phyloP scores from a whole-genome alignment of 2,797 vertebrate species.

The Thripadectes ignobilis region DNA sequence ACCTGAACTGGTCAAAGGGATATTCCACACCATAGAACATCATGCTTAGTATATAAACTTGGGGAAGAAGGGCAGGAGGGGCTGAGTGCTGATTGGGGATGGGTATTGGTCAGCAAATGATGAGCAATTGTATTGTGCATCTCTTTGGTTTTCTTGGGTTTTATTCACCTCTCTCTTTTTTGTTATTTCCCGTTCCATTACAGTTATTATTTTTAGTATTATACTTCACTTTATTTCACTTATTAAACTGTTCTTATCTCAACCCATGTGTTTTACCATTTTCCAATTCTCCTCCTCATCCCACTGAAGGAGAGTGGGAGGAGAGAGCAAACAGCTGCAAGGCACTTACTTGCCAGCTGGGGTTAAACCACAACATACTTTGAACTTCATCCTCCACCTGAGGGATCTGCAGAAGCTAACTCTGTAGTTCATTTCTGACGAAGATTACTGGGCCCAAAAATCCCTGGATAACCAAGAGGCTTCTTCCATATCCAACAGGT shows the following conservation, averaged over 20 bases:
- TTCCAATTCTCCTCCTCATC: neutral
- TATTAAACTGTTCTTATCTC: neutral
- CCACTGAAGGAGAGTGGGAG: neutral
- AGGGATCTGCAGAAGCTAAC: neutral
- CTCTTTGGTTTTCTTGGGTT: neutral
- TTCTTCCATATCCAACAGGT: neutral
- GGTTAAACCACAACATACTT: neutral
- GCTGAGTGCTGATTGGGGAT: neutral
- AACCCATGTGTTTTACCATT: neutral
- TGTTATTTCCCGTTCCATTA: neutral
- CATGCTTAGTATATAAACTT: neutral
- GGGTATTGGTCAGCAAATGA: neutral
- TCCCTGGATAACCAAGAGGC: neutral
- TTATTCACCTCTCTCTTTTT: neutral
- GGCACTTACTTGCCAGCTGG: neutral
- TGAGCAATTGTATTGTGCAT: neutral
- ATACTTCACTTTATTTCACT: neutral
- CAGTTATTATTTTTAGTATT: neutral
- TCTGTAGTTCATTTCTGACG: neutral
- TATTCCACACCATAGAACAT: neutral
- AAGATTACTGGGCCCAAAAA: neutral
- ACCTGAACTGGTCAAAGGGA: neutral
- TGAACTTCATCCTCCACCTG: neutral
- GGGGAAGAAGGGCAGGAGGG: neutral
- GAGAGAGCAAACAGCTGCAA: neutral